These are phyloP conservation scores for Ormyrus rosae DNA, from an alignment of 2,888 invertebrate genomes.

Conservation along the genomic window DNA sequence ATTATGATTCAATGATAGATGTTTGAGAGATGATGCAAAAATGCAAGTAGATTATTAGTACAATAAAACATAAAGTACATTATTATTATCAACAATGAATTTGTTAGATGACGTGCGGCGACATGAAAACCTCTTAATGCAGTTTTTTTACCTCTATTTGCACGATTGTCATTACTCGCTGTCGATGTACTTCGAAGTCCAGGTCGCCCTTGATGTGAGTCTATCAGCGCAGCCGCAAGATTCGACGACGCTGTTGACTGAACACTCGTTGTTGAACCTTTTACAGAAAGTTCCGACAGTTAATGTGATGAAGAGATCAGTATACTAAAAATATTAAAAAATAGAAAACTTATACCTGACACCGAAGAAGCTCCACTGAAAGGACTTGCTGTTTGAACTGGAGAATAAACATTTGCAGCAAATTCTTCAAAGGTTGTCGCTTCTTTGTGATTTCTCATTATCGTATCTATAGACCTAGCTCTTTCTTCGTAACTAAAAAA, in stretches of 20 bases:
- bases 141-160: slow-evolving; percentile 71
- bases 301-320: not conserved
- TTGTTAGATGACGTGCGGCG: slow-evolving; percentile 42
- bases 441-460: slow-evolving; percentile 90
- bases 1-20: slow-evolving; percentile 49
- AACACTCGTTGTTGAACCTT: slow-evolving; percentile 73
- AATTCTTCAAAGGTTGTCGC: slow-evolving; percentile 94
- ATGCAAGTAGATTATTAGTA: not conserved
- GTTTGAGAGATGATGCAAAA: slow-evolving; percentile 50
- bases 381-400: slow-evolving; percentile 79
- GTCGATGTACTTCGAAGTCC: slow-evolving; percentile 70
- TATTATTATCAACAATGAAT: not conserved
- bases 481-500: slow-evolving; percentile 90
- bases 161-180: slow-evolving; percentile 71
- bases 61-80: not conserved
- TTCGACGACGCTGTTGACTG: slow-evolving; percentile 77
- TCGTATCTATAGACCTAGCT: slow-evolving; percentile 88
- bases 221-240: slow-evolving; percentile 79
- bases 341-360: slow-evolving; percentile 64
- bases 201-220: slow-evolving; percentile 77
- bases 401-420: slow-evolving; percentile 84
- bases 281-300: not conserved
- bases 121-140: slow-evolving; percentile 64
- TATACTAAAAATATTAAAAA: not conserved
- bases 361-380: slow-evolving; percentile 74